Evolutionary conservation across 2,797 vertebrate genomes (phyloP), one percentile per base, ranked within the genome.

Genomic region (Podargus strigoides): DNA sequence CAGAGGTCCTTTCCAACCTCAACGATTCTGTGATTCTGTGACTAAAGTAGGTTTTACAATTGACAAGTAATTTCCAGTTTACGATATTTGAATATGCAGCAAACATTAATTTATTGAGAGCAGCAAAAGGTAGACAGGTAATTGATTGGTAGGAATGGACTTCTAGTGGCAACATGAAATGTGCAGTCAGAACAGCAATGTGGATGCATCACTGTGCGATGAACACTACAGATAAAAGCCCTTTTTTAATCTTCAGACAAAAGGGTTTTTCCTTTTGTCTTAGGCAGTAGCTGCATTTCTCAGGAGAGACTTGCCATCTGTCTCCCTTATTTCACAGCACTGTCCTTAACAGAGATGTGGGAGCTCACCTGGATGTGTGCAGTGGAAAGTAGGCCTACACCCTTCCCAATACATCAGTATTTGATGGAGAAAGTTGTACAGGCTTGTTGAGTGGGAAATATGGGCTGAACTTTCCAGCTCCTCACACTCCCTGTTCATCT

Each of bases 161-260:
- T 78, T 87, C n/a, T 49, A 75, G 76, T 32, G 70, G 14, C 62
- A 76, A 24, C 9, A 4, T 50, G 52, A 82, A 69, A 42, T 14
- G 21, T 59, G 47, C 50, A 42, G 16, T 69, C 86, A 39, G 46
- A 87, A 12, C 30, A 89, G n/a, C 36, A 52, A 6, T 15, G 26
- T 44, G 67, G 55, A 27, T 1, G 0, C 30, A 19, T 34, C 0
- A 0, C 21, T 59, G 9, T 66, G 10, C 2, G 1, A 32, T 47
- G n/a, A 66, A 37, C 10, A 2, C n/a, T 47, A 41, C n/a, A 66
- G 55, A 32, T 22, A 58, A 88, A 49, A 81, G 10, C 14, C 30
- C 22, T 49, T 68, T 89, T 80, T 60, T 53, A 27, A 27, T 78
- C 66, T 90, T 90, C 60, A 72, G 62, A 42, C 80, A 81, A 60